Base-by-base conservation (phyloP, 2,888 invertebrate species). In the Agonum fuliginosum region DNA sequence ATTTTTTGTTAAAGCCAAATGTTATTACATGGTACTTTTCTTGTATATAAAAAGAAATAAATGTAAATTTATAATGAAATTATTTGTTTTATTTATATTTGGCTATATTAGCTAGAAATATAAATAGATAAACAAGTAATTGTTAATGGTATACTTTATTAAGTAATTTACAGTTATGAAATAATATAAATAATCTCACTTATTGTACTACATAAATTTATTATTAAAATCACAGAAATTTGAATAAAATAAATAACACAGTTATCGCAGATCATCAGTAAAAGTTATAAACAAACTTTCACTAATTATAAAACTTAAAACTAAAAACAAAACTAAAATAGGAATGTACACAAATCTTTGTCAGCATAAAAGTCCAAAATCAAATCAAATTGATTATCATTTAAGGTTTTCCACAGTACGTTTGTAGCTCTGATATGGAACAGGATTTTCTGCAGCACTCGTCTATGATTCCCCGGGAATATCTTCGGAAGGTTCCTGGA, bases 361-460 rank as follows among this genome's bases (percentile, higher is more conserved):
- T 17, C 17, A 19, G 20, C 48, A 48, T 48, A 48, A 48, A 17
- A 48, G 48, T 48, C 17, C 48, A 48, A 12, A 19, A 8, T 48
- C 17, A 48, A 17, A 34, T 6, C 19, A 48, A 48, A 48, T 8
- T 48, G 12, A 20, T 20, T 12, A 41, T 41, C 41, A 41, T 37
- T 41, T 67, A 67, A 41, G 37, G 19, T 20, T 37, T 37, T 12
- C 67, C 41, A 12, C 88, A 88, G 74, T 88, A 88, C 79, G 83
- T 84, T 30, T 78, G 78, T 67, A 88, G 78, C 81, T 88, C 87
- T 27, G 81, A 80, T 27, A 84, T 80, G 20, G 84, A 81, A 80
- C 88, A 88, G 0, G 85, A 78, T 78, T 87, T 87, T 30, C 82
- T 78, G 80, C 88, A 88, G 80, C 88, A 88, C 78, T 88, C 88